Conservation (phyloP, 2,888 invertebrate species). For the Sinelater perroti region DNA sequence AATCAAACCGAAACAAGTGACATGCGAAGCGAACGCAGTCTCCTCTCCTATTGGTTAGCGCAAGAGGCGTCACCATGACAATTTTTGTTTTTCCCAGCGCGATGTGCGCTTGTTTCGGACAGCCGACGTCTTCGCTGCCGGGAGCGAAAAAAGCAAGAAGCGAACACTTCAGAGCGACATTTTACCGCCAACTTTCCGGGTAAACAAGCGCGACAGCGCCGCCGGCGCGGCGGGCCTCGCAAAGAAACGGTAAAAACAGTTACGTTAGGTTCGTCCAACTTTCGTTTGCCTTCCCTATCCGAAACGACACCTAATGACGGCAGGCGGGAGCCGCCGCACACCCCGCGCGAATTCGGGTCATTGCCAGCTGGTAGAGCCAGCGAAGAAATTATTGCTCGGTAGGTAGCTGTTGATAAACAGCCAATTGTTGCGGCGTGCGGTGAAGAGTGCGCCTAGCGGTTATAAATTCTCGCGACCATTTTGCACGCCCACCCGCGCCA, state of each 20-base stretch:
- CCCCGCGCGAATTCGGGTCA: constrained; percentile 46
- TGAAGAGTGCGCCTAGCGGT: constrained; percentile 7
- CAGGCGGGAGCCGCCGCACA: constrained; percentile 15
- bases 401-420: constrained; percentile 27
- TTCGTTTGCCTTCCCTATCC: constrained; percentile 40
- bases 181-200: background rate
- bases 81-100: too few relatives aligned
- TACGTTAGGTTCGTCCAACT: constrained; percentile 29
- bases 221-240: too few relatives aligned
- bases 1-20: too few relatives aligned
- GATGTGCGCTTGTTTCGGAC: too few relatives aligned
- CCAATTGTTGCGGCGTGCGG: constrained; percentile 19
- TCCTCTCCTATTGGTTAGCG: too few relatives aligned
- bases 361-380: constrained; percentile 41
- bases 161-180: too few relatives aligned
- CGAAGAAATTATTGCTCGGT: constrained; percentile 22
- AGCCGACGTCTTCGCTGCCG: too few relatives aligned
- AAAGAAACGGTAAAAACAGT: constrained; percentile 17
- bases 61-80: too few relatives aligned
- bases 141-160: too few relatives aligned
- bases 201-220: too few relatives aligned
- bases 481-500: constrained; percentile 7
- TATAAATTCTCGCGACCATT: constrained; percentile 13
- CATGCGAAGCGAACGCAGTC: too few relatives aligned
- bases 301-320: constrained; percentile 13